A percentile compares a stretch with the other conserved stretches of the same genome.
These are phyloP conservation scores for Dipodomys ordii DNA, from an alignment of 2,113 vertebrate species.

Conservation along the genomic window DNA sequence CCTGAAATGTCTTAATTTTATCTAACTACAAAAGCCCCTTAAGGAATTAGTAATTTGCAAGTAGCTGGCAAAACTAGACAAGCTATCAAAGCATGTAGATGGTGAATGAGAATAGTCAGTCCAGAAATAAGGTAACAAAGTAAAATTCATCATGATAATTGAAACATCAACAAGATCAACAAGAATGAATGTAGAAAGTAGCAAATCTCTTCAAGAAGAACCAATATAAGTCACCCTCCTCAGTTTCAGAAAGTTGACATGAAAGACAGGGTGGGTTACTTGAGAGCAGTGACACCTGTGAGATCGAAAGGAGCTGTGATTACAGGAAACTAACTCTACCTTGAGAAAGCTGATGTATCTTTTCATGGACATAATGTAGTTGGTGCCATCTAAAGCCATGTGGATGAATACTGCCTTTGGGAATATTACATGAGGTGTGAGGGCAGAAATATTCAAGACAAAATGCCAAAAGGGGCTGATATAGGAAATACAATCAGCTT, in stretches of 20 bases:
- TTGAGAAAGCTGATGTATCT: not conserved
- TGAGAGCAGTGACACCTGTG: constrained; percentile 25
- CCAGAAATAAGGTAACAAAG: not conserved
- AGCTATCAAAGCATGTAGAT: not conserved
- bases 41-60: not conserved
- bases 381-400: constrained; percentile 46
- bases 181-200: not conserved
- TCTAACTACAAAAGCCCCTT: not conserved
- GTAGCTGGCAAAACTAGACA: not conserved
- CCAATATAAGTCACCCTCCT: not conserved
- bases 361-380: constrained; percentile 37
- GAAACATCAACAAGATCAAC: not conserved
- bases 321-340: constrained; percentile 9
- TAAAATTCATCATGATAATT: not conserved
- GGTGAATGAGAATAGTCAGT: not conserved
- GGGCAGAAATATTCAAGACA: constrained; percentile 40
- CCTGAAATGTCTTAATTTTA: not conserved
- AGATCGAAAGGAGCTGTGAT: constrained; percentile 50
- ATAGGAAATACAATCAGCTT: constrained; percentile 43
- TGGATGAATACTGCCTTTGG: constrained; percentile 31
- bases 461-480: constrained; percentile 16
- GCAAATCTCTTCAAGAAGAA: not conserved
- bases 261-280: constrained; percentile 5
- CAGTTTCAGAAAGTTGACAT: not conserved
- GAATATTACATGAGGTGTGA: constrained; percentile 46